Base-by-base conservation (phyloP, 2,888 invertebrate species). In the Megaustenia siamemsis region DNA sequence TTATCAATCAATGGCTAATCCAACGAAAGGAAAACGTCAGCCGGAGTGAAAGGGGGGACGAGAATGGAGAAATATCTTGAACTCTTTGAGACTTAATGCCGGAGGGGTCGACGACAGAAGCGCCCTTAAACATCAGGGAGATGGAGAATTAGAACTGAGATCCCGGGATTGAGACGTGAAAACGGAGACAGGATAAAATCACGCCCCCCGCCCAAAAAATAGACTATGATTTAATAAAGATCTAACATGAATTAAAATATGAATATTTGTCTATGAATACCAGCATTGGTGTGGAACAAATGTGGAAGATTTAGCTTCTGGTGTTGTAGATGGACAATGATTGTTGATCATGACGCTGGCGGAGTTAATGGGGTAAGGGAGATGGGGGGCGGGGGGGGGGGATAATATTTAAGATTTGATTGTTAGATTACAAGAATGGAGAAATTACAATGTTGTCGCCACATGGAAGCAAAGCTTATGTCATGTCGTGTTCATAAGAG, bases 1-100 rank as follows among this genome's bases (percentile, higher is more conserved):
- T 60, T 60, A 68, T 82, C 82, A 73, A 73, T 82, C 82, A 63
- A 73, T 82, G 60, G 18, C 71, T 73, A 35, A 56, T 28, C 56
- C 49, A 49, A 35, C 35, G 63, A 76, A 76, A 76, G 56, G 56
- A 79, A 63, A 79, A 45, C 43, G 79, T 66, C 66, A 79, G 66
- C 53, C 66, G n/a, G 79, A 18, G 60, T 38, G 77, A 18, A 38
- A 38, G 21, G 56, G n/a, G 35, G 21, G 53, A 76, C 18, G n/a
- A 78, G 43, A 40, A 60, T 18, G 38, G 21, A 40, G 78, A 78
- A 73, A 28, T 43, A 45, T 45, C 71, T 45, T 10, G 71, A 45
- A 28, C 71, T 45, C 45, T 73, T 28, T 45, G 63, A 63, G 28
- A 35, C 60, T 43, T 45, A 40, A 78, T 63, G 78, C 56, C 24